Evolutionary conservation across 2,888 invertebrate genomes (phyloP).

Genomic region (Cyrtodaria siliqua): DNA sequence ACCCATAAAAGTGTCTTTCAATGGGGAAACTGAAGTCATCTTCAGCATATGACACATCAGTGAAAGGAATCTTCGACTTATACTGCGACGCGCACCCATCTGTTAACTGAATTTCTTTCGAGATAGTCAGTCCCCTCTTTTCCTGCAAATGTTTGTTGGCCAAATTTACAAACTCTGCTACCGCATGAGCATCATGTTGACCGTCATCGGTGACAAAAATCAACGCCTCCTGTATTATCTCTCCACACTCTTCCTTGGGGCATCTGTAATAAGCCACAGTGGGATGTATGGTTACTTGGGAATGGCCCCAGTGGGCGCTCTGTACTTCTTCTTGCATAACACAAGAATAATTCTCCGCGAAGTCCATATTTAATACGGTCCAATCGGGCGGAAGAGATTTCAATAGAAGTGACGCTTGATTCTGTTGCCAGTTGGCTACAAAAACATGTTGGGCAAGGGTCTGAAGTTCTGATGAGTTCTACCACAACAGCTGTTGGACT

Average conservation of each 20-base stretch:
- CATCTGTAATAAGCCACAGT: neutral
- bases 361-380: constrained; percentile 37
- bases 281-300: constrained; percentile 18
- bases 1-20: neutral
- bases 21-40: neutral
- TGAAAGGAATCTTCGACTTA: neutral
- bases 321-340: constrained; percentile 43
- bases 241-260: neutral
- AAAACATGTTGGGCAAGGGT: constrained; percentile 6
- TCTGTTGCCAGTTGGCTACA: constrained; percentile 8
- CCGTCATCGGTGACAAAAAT: neutral
- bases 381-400: constrained; percentile 6
- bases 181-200: neutral
- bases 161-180: neutral
- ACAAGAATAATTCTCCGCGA: constrained; percentile 46
- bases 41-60: neutral
- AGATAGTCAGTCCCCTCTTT: neutral
- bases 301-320: constrained; percentile 36
- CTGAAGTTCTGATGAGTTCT: neutral
- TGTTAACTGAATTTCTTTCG: neutral
- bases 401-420: constrained; percentile 2
- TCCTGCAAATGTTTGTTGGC: neutral
- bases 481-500: neutral
- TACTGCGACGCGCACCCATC: neutral
- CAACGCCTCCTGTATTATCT: neutral